Evolutionary conservation across 2,113 vertebrate genomes (phyloP).

Genomic region (Oceanodroma tethys): DNA sequence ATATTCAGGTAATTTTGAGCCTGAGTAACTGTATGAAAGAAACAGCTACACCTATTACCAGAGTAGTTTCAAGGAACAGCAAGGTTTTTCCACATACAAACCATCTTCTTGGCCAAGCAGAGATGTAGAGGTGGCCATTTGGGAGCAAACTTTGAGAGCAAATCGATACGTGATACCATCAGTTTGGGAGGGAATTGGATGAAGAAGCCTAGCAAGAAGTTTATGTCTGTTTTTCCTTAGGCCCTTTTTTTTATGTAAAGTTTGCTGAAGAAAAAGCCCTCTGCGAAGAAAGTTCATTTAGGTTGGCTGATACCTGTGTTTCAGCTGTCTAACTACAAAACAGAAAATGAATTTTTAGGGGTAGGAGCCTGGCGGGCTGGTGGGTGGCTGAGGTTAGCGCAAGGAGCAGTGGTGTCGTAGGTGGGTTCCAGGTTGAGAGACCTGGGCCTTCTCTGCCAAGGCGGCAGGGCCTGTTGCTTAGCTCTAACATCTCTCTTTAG

Average conservation of each 20-base stretch:
- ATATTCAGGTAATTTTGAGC: not conserved
- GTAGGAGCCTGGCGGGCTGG: not conserved
- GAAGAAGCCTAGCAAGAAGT: not conserved
- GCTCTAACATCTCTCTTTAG: not conserved
- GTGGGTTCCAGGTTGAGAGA: not conserved
- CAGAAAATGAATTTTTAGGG: not conserved
- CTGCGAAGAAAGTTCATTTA: not conserved
- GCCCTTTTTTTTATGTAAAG: not conserved
- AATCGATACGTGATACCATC: not conserved
- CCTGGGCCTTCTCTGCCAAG: not conserved
- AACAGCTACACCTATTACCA: not conserved
- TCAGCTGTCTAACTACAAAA: not conserved
- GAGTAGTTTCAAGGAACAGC: not conserved
- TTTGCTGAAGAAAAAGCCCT: not conserved
- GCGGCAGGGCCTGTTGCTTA: not conserved
- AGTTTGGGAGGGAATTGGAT: not conserved
- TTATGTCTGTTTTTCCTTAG: not conserved
- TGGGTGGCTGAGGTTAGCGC: not conserved
- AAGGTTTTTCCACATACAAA: not conserved
- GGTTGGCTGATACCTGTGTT: not conserved
- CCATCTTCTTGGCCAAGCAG: not conserved
- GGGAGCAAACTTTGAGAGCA: not conserved
- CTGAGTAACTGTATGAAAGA: not conserved
- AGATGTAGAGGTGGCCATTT: not conserved
- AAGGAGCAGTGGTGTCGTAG: accelerated